phyloP scores from a whole-genome alignment of 2,888 invertebrate species.

The Drosophila algonquin region DNA sequence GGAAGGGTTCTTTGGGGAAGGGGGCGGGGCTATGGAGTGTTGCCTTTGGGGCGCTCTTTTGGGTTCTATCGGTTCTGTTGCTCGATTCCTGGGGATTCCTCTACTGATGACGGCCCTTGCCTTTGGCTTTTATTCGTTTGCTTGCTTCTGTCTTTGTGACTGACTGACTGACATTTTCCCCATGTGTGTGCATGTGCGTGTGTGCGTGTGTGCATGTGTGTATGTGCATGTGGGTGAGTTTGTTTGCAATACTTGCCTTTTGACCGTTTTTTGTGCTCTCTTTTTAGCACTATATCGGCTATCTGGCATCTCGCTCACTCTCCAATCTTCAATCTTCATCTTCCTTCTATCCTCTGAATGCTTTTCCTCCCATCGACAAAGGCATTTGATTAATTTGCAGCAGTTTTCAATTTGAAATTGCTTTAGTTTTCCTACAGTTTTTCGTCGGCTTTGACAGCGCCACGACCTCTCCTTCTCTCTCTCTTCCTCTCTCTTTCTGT shows the following conservation, averaged over 20 bases:
- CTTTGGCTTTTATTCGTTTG: constrained; percentile 52
- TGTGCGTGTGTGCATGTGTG: too few relatives aligned
- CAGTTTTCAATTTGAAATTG: constrained; percentile 76
- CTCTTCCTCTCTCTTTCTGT: not conserved
- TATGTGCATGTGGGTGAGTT: constrained; percentile 14
- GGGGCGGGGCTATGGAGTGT: not conserved
- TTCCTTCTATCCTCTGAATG: constrained; percentile 8
- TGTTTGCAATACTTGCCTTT: constrained; percentile 41
- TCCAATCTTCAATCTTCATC: constrained; percentile 4
- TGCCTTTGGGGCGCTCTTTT: constrained; percentile 5
- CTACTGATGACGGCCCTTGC: constrained; percentile 17
- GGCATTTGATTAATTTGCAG: constrained; percentile 76
- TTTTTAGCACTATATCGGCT: constrained; percentile 5
- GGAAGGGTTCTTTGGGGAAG: constrained; percentile 26
- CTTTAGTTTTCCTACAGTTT: constrained; percentile 57
- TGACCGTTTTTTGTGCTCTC: constrained; percentile 30
- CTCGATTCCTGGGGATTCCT: constrained; percentile 21
- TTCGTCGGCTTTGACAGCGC: constrained; percentile 10
- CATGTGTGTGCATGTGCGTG: too few relatives aligned
- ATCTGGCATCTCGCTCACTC: not conserved
- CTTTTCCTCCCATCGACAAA: constrained; percentile 41
- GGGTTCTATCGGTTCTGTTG: not conserved
- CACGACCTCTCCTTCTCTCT: constrained; percentile 22
- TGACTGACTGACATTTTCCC: constrained; percentile 65
- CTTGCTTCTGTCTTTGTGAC: constrained; percentile 52